These are phyloP conservation scores for Euleptes europaea DNA, from an alignment of 2,113 vertebrate species.

Conservation along the genomic window DNA sequence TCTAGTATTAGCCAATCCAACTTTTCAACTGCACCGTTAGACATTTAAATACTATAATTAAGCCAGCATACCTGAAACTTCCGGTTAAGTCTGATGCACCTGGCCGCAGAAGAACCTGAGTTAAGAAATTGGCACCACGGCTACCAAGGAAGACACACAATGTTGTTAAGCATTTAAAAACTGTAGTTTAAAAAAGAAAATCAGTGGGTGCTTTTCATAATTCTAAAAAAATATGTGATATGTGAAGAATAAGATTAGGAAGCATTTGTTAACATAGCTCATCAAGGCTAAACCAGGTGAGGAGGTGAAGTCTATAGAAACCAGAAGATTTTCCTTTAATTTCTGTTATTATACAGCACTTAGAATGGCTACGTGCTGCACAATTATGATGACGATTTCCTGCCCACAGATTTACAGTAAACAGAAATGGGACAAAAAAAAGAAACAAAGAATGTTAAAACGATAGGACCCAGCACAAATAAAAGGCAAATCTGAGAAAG, in stretches of 20 bases:
- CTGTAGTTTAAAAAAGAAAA: neutral
- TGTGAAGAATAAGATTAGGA: neutral
- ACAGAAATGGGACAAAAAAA: neutral
- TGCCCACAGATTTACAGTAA: neutral
- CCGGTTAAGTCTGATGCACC: slow-evolving; percentile 95
- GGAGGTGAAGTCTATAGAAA: neutral
- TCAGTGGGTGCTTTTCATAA: too few relatives aligned
- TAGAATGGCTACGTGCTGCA: neutral
- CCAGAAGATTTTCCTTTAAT: neutral
- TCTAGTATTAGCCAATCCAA: too few relatives aligned
- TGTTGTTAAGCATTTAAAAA: slow-evolving; percentile 25
- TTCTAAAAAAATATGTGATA: neutral
- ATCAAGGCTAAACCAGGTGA: neutral
- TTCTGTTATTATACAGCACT: neutral
- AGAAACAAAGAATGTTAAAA: neutral
- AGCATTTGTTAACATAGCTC: neutral
- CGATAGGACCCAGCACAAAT: neutral
- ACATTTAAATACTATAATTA: too few relatives aligned
- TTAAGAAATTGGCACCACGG: slow-evolving; percentile 94
- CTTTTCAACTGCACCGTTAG: neutral
- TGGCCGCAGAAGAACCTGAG: slow-evolving; percentile 92
- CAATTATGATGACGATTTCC: neutral
- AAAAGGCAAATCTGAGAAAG: neutral
- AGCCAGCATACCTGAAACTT: slow-evolving; percentile 89
- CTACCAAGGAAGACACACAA: slow-evolving; percentile 70